These are phyloP conservation scores for Planococcus citri DNA, from an alignment of 1,140 invertebrate genomes.

Conservation along the genomic window DNA sequence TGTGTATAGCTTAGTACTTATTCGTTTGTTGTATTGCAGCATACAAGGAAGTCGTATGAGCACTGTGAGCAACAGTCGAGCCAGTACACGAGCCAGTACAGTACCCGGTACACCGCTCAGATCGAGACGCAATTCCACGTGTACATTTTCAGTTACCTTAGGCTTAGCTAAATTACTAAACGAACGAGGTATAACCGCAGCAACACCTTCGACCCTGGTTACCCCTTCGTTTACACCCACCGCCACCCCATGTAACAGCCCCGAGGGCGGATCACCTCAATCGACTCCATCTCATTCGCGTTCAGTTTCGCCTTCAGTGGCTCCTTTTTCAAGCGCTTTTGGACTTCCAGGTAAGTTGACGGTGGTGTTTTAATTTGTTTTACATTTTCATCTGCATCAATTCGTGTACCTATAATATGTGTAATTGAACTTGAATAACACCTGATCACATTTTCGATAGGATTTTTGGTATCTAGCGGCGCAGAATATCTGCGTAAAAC, in stretches of 20 bases:
- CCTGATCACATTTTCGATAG: no score
- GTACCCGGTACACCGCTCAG: slow-evolving; percentile 42
- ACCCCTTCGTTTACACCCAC: slow-evolving; percentile 56
- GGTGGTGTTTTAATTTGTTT: background rate
- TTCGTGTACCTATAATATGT: no score
- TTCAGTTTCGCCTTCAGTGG: slow-evolving; percentile 40
- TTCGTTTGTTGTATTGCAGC: slow-evolving; percentile 32
- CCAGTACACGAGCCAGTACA: slow-evolving; percentile 31
- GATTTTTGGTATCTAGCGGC: slow-evolving; percentile 48
- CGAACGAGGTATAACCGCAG: slow-evolving; percentile 63
- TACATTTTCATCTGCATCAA: no score
- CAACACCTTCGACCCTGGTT: slow-evolving; percentile 49
- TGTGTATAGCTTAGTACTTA: no score
- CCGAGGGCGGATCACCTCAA: slow-evolving; percentile 44
- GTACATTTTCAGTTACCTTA: slow-evolving; percentile 63
- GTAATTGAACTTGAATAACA: no score
- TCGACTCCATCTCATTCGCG: slow-evolving; percentile 35
- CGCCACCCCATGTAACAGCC: slow-evolving; percentile 70
- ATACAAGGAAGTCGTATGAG: slow-evolving; percentile 37
- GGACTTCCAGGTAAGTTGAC: slow-evolving; percentile 23
- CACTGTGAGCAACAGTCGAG: slow-evolving; percentile 37
- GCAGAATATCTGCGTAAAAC: slow-evolving; percentile 60
- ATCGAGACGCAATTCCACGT: slow-evolving; percentile 53
- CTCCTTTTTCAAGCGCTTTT: slow-evolving; percentile 23
- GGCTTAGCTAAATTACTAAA: slow-evolving; percentile 67